These are phyloP conservation scores for Lerista edwardsae DNA, from an alignment of 2,797 vertebrate genomes.

Conservation along the genomic window DNA sequence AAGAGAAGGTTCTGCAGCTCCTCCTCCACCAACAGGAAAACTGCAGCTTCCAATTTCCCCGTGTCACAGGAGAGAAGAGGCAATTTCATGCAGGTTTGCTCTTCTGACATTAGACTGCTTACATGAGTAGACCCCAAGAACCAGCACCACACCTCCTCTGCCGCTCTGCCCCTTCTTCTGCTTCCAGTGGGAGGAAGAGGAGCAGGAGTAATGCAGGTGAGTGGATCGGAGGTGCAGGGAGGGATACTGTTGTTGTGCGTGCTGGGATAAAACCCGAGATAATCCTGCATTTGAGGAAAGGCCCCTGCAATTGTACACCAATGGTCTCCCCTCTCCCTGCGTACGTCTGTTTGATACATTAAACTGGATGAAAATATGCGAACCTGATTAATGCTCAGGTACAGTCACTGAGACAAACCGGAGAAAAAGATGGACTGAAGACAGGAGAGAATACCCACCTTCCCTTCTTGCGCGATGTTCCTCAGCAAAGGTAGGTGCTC, in stretches of 20 bases:
- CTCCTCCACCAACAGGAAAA: not conserved
- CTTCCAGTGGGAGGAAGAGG: too few species aligned
- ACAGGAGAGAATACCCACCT: conserved; percentile 75
- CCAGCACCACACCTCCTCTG: too few species aligned
- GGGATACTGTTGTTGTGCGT: not conserved
- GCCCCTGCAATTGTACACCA: too few species aligned
- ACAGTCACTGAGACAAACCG: not conserved
- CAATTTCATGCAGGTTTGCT: too few species aligned
- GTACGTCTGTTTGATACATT: not conserved
- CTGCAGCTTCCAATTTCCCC: too few species aligned
- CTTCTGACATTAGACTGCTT: too few species aligned
- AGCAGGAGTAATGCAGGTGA: too few species aligned
- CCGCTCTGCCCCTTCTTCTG: too few species aligned
- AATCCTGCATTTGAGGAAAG: not conserved
- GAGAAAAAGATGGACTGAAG: not conserved
- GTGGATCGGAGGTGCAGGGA: too few species aligned
- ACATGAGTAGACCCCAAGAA: too few species aligned
- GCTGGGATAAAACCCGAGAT: not conserved
- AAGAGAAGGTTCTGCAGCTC: not conserved
- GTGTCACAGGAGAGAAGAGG: too few species aligned
- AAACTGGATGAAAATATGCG: not conserved
- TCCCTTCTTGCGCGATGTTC: conserved; percentile 85
- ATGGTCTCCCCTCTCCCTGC: not conserved
- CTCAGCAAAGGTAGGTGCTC: conserved; percentile 88
- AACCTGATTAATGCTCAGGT: too few species aligned